phyloP scores from a whole-genome alignment of 2,113 vertebrate genomes.

The Stigmatopora argus region DNA sequence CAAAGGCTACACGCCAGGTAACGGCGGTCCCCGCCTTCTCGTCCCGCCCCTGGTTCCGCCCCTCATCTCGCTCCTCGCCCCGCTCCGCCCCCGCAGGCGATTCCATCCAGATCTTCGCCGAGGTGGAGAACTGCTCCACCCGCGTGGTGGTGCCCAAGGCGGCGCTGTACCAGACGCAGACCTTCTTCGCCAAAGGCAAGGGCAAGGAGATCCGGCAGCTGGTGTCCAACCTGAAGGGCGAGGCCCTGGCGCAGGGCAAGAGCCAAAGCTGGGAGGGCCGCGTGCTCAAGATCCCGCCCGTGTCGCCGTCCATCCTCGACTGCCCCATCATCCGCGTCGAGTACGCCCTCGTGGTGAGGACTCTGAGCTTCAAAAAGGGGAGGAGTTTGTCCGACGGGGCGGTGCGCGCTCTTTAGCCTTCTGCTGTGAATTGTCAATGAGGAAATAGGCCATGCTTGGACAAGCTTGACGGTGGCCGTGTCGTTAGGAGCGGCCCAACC shows the following conservation, averaged over 20 bases:
- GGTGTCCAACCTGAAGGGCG: conserved; percentile 87
- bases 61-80: conserved; percentile 47
- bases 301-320: conserved; percentile 94
- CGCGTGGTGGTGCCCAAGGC: conserved; percentile 96
- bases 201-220: conserved; percentile 96
- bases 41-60: background rate
- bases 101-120: conserved; percentile 96
- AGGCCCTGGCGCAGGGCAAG: conserved; percentile 88
- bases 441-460: too few species aligned
- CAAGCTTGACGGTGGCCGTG: too few species aligned
- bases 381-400: too few species aligned
- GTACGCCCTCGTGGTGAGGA: conserved; percentile 87
- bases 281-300: conserved; percentile 89
- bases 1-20: conserved; percentile 98
- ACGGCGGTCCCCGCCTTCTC: conserved; percentile 17
- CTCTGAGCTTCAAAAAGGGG: too few species aligned
- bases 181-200: conserved; percentile 97
- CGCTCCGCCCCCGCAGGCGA: conserved; percentile 75
- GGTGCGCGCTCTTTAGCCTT: too few species aligned
- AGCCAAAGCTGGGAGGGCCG: conserved; percentile 97
- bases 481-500: too few species aligned
- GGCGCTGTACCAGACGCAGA: conserved; percentile 96
- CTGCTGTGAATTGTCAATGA: too few species aligned
- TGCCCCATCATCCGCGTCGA: conserved; percentile 97
- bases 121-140: conserved; percentile 96